Conservation (phyloP, 2,797 vertebrate genomes). For the Sebastes iracundus region DNA sequence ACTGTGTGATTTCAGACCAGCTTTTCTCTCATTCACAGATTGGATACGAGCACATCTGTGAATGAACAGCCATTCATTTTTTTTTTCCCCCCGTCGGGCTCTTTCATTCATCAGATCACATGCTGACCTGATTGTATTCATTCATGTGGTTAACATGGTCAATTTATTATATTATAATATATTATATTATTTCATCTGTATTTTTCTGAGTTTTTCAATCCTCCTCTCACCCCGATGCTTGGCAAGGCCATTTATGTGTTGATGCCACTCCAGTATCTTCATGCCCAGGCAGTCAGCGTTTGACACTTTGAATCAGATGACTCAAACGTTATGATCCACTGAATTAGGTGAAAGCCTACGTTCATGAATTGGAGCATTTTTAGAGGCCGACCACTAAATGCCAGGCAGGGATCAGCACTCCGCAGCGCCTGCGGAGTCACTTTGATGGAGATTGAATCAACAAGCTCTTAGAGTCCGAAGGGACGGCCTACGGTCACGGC, state of each 20-base stretch:
- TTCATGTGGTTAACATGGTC: background rate
- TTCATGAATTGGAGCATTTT: background rate
- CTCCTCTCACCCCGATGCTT: background rate
- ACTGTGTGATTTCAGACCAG: background rate
- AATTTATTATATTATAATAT: background rate
- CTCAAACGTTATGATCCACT: background rate
- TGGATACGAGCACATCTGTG: slow-evolving; percentile 38
- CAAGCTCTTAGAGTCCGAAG: background rate
- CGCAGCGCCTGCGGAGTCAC: background rate
- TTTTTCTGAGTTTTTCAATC: background rate
- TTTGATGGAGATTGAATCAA: slow-evolving; percentile 44
- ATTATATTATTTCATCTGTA: background rate
- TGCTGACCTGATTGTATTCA: slow-evolving; percentile 1
- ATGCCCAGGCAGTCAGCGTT: background rate
- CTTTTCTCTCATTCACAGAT: slow-evolving; percentile 46
- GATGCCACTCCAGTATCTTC: background rate
- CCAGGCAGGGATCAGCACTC: slow-evolving; percentile 22
- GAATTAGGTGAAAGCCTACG: slow-evolving; percentile 1
- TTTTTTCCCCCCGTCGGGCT: background rate
- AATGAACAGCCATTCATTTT: slow-evolving; percentile 37
- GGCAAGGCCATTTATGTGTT: background rate
- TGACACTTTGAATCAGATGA: background rate
- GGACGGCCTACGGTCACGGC: background rate
- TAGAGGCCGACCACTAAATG: slow-evolving; percentile 7
- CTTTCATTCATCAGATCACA: slow-evolving; percentile 38